Percentiles rank a stretch among this genome's conserved stretches.
phyloP scores from a whole-genome alignment of 2,797 vertebrate genomes.

The Eulemur mongoz region DNA sequence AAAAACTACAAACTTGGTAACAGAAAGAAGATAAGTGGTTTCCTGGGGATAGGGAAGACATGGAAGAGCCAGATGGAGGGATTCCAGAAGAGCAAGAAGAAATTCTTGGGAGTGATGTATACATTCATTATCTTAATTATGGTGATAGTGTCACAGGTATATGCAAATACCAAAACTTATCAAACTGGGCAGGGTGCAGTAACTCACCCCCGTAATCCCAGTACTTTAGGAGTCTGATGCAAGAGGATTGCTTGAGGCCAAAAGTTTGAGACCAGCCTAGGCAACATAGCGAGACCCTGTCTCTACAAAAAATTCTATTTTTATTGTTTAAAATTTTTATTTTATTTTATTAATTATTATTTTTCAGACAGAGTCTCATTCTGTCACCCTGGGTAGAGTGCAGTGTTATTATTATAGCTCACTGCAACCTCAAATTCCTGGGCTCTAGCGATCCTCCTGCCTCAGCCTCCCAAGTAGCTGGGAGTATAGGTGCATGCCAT shows the following conservation, averaged over 20 bases:
- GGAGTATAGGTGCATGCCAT: no score
- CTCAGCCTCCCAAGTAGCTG: no score
- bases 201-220: neutral
- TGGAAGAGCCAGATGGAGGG: neutral
- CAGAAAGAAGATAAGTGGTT: neutral
- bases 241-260: neutral
- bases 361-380: no score
- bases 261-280: neutral
- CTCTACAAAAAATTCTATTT: neutral
- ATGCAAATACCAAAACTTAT: neutral
- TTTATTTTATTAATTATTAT: no score
- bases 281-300: neutral
- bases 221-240: neutral
- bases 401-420: no score
- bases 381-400: no score
- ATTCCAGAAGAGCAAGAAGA: neutral
- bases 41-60: neutral
- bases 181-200: neutral
- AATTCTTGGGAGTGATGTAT: neutral
- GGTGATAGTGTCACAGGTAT: neutral
- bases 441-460: no score
- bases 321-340: no score
- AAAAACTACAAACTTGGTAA: conserved; percentile 7
- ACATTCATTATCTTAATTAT: neutral
- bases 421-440: no score